Base-by-base conservation (phyloP, 2,888 invertebrate genomes). In the Thumatha senex region DNA sequence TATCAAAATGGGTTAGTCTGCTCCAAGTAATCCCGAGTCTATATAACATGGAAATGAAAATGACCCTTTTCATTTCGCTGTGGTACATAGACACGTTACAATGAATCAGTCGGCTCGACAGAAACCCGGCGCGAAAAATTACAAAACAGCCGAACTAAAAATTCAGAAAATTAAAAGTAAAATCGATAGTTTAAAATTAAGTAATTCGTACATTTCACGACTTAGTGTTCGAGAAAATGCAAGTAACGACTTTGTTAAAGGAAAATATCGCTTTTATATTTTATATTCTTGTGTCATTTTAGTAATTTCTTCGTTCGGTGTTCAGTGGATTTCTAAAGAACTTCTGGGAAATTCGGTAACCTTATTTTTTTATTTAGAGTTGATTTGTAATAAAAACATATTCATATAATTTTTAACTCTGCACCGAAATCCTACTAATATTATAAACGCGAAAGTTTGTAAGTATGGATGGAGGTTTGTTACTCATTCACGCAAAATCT, bases 81-180 rank as follows among this genome's bases (percentile, higher is more conserved):
- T 29, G 50, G 52, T 44, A 46, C 56, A 34, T 38, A 31, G 48
- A 47, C 52, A 40, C 34, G 43, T 24, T 46, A 73, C 71, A 54
- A 88, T 87, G 88, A 75, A 57, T 48, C 67, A 65, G 38, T 58
- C 64, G n/a, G 36, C 42, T 0, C 69, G 64, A 10, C 51, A 61
- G 0, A 89, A 85, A 68, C 56, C 67, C 3, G 78, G 77, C 34
- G 84, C 86, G 0, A 89, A 87, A 66, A 87, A 82, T 61, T 48
- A 74, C 3, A 91, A 89, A 82, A 60, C 66, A 0, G 85, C 86
- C 0, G 89, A 90, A 67, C 44, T 77, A 2, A 89, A 85, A 78
- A 36, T 90, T 2, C 56, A 68, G 3, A 88, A 84, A 72, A 84
- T 91, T 47, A 42, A 89, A 0, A 72, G 64, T 13, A 90, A 87